Base-by-base conservation (phyloP, 2,888 invertebrate species). In the Drosophila sordidapex region DNA sequence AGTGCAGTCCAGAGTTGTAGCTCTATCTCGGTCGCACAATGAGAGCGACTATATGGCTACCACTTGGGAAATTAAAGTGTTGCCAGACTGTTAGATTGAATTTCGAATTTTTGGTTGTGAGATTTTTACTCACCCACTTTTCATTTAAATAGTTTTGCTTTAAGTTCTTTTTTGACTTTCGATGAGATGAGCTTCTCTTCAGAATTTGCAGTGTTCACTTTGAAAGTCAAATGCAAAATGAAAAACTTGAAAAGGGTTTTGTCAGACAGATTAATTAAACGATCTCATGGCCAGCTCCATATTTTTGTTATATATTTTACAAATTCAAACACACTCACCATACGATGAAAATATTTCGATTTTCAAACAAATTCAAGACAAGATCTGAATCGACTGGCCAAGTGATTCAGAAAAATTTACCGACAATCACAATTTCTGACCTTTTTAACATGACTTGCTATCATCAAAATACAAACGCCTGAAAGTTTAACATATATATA, bases 301-400 rank as follows among this genome's bases (percentile, higher is more conserved):
- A 73, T 59, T 38, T 60, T 51, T 25, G 48, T 2, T 31, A 61
- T 53, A 18, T 31, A 38, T 51, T 62, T 54, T 29, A 18, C 18
- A 33, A 38, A 35, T 63, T 27, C 43, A 46, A 21, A 59, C 6
- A 48, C 56, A 82, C 82, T 74, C 56, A 82, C 82, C 79, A 69
- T 65, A 82, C 57, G 46, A 54, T 53, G 31, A 66, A 69, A 73
- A 62, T 51, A 40, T 62, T 52, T 48, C 21, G 48, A 29, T 65
- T 27, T 78, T 74, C 13, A 10, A 59, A 79, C 59, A 82, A 80
- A 67, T 75, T 80, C 66, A 69, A 79, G 79, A 75, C 74, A 52
- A 79, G 61, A 69, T 66, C 66, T 74, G 74, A 75, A 52, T 80
- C 80, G 51, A 79, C 80, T 80, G 82, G 75, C 79, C 31, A 58